These are phyloP conservation scores for Pseudococcus jackbeardsleyi DNA, from an alignment of 2,888 invertebrate genomes.

Conservation along the genomic window DNA sequence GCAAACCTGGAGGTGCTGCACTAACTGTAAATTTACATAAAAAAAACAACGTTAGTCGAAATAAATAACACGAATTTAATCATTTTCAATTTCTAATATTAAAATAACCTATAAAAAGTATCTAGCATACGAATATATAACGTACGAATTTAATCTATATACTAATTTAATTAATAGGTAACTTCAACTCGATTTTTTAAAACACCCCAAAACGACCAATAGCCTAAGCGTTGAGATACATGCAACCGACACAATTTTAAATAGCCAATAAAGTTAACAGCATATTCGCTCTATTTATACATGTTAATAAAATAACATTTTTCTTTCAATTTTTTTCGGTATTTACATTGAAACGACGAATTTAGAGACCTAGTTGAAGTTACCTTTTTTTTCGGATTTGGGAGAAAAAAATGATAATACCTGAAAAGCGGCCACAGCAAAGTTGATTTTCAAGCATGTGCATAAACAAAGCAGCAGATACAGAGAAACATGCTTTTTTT, in stretches of 20 bases:
- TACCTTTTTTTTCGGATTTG: conserved; percentile 21
- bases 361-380: conserved; percentile 47
- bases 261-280: conserved; percentile 47
- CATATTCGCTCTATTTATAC: conserved; percentile 37
- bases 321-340: background rate
- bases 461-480: conserved; percentile 63
- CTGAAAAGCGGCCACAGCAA: conserved; percentile 65
- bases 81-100: background rate
- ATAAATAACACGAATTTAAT: conserved; percentile 5
- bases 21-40: conserved; percentile 59
- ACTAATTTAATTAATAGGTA: conserved; percentile 57
- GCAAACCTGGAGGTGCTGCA: conserved; percentile 66
- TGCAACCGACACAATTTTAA: conserved; percentile 63
- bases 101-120: background rate
- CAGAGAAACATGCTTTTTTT: conserved; percentile 65
- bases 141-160: conserved; percentile 12
- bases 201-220: conserved; percentile 44
- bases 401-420: conserved; percentile 63
- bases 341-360: background rate
- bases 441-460: conserved; percentile 64
- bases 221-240: conserved; percentile 55
- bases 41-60: conserved; percentile 37
- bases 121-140: background rate
- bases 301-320: conserved; percentile 4
- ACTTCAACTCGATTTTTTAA: conserved; percentile 54